These are phyloP conservation scores for Bergia puertoricense DNA, from an alignment of 92 coral and sea anemone species.

Conservation along the genomic window DNA sequence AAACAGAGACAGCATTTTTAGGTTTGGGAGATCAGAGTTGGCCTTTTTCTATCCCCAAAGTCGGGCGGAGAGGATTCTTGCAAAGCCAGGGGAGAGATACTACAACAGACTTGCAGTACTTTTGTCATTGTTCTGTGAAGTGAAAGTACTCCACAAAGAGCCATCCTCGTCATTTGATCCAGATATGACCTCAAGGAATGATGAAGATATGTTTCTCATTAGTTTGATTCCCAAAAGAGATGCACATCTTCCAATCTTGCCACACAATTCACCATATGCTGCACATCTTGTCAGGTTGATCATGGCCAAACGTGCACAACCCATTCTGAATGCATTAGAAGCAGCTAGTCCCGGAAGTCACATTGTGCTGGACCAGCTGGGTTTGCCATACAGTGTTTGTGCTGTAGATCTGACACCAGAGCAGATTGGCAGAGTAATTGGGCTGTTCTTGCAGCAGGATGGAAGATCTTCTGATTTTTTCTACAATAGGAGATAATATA, in stretches of 20 bases:
- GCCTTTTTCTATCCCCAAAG: constrained; percentile 81
- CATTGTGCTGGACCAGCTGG: constrained; percentile 63
- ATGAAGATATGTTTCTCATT: constrained; percentile 65
- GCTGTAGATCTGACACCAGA: constrained; percentile 71
- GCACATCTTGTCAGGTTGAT: constrained; percentile 84
- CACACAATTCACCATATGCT: constrained; percentile 49
- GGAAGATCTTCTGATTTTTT: constrained; percentile 76
- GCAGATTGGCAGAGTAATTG: constrained; percentile 69
- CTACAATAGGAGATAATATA: constrained; percentile 40
- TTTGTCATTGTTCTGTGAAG: constrained; percentile 80
- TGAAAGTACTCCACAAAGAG: constrained; percentile 71
- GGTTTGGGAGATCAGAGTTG: constrained; percentile 85
- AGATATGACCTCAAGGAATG: constrained; percentile 56
- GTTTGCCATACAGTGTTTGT: constrained; percentile 56
- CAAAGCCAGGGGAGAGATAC: constrained; percentile 80
- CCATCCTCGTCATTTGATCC: constrained; percentile 83
- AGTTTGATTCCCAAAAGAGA: constrained; percentile 80
- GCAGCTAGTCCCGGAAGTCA: constrained; percentile 89
- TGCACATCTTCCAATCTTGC: constrained; percentile 42
- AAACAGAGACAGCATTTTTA: constrained; percentile 78
- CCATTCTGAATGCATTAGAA: constrained; percentile 73
- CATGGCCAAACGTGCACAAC: constrained; percentile 78
- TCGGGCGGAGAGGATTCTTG: constrained; percentile 81
- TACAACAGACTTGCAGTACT: constrained; percentile 87
- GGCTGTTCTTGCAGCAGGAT: constrained; percentile 83